These are phyloP conservation scores for Heliornis fulica DNA, from an alignment of 2,113 vertebrate genomes.

Conservation along the genomic window DNA sequence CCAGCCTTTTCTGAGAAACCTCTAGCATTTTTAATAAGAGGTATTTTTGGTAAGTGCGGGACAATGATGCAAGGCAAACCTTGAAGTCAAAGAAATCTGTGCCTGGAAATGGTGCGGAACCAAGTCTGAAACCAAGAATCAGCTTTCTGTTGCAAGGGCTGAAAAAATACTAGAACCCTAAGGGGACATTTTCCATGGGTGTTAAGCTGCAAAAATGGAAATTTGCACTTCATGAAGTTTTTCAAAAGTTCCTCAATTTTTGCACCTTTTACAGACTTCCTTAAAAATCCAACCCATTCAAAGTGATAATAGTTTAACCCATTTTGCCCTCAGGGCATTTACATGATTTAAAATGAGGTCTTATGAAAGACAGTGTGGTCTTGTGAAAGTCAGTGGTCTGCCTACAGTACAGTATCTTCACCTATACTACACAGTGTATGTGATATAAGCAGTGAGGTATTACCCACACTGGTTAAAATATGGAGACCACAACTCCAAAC, in stretches of 20 bases:
- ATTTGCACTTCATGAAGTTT: not conserved
- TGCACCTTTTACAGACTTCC: not conserved
- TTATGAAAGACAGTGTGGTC: not conserved
- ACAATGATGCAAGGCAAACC: not conserved
- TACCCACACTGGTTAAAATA: not conserved
- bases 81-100: not conserved
- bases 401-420: not conserved
- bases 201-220: not conserved
- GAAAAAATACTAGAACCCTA: not conserved
- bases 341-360: not conserved
- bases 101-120: not conserved
- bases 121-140: not conserved
- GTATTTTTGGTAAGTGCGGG: not conserved
- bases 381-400: not conserved
- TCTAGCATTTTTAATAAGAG: not conserved
- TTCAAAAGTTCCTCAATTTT: not conserved
- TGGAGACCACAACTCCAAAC: not conserved
- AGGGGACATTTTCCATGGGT: not conserved
- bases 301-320: not conserved
- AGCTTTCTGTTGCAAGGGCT: not conserved
- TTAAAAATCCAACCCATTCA: not conserved
- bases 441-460: not conserved
- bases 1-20: not conserved
- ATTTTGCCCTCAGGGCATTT: not conserved
- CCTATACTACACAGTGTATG: not conserved